Conservation (phyloP, 2,888 invertebrate species). For the Campopleginae sp. region DNA sequence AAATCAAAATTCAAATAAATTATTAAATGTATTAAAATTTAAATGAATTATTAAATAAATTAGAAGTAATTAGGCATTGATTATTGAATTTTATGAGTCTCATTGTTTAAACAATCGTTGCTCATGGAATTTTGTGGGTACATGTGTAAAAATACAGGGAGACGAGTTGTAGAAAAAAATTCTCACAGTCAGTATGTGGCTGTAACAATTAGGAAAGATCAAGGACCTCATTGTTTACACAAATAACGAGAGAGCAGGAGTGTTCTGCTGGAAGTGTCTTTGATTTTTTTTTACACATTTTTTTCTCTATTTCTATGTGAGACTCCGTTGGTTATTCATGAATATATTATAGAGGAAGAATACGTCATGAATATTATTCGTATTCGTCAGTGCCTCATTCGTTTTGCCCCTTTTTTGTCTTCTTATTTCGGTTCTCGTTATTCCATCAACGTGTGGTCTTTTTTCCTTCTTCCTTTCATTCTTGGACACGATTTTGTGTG, state of each 20-base stretch:
- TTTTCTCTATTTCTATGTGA: neutral
- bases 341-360: conserved; percentile 54
- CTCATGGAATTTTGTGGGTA: neutral
- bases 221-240: conserved; percentile 32
- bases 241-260: neutral
- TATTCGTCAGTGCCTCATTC: conserved; percentile 54
- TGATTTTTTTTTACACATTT: neutral
- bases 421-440: conserved; percentile 23
- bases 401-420: conserved; percentile 26
- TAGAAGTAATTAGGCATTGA: no score
- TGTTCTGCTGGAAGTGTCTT: neutral
- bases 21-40: no score
- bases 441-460: neutral
- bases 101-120: neutral
- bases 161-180: conserved; percentile 1
- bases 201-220: conserved; percentile 6
- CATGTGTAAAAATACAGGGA: neutral
- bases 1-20: no score
- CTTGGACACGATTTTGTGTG: neutral
- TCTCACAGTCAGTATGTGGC: neutral
- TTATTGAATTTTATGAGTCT: neutral
- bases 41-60: no score
- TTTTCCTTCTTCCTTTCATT: neutral
- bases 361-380: conserved; percentile 65
- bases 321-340: conserved; percentile 56